Evolutionary conservation across 2,113 vertebrate species (phyloP).

Genomic region (Lamprotornis superbus): DNA sequence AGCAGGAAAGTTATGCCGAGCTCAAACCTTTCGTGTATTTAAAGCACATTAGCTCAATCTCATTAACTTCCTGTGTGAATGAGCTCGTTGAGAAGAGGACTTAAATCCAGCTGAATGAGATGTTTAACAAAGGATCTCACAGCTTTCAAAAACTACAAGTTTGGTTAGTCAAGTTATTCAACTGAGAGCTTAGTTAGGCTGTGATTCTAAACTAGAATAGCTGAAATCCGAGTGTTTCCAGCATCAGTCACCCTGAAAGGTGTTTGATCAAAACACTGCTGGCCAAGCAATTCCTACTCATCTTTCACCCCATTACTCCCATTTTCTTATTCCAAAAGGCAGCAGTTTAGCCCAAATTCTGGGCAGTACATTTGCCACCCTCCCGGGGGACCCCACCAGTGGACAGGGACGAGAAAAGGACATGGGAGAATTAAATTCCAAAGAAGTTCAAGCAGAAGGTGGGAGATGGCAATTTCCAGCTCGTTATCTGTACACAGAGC

Average conservation of each 20-base stretch:
- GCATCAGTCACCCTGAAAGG: neutral
- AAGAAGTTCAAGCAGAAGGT: neutral
- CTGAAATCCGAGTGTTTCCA: neutral
- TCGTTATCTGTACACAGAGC: neutral
- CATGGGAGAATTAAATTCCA: neutral
- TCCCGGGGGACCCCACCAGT: no score
- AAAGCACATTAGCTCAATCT: slow-evolving; percentile 59
- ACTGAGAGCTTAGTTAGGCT: neutral
- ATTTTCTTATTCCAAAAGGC: neutral
- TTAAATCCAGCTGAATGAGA: neutral
- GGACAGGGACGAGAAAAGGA: neutral
- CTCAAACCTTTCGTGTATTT: neutral
- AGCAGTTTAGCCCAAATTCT: neutral
- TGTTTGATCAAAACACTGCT: neutral
- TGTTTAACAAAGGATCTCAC: neutral
- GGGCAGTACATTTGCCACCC: fast-evolving
- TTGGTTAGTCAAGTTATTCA: neutral
- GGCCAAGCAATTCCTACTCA: neutral
- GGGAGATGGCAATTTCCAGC: neutral
- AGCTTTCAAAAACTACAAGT: neutral
- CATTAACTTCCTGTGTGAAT: slow-evolving; percentile 41
- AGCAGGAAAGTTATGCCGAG: neutral
- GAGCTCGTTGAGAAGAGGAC: slow-evolving; percentile 15
- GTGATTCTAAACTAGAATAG: neutral
- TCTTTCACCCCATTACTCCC: neutral